Conservation (phyloP, 1,140 invertebrate species). For the Conus ventricosus region DNA sequence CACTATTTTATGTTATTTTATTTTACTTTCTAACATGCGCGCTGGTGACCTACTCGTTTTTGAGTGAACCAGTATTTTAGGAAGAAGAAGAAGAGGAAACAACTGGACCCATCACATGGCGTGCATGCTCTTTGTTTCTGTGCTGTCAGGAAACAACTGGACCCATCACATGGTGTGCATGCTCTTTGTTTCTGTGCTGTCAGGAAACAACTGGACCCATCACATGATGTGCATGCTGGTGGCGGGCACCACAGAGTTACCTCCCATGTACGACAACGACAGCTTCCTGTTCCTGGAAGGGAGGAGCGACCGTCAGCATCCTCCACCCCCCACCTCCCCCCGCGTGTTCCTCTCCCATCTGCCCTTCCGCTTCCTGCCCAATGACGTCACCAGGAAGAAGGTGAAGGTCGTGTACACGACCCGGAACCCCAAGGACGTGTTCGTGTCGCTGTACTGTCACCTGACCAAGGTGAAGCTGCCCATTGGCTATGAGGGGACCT, state of each 20-base stretch:
- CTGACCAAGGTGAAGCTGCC: neutral
- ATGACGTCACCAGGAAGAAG: constrained; percentile 37
- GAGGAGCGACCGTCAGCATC: neutral
- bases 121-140: constrained; percentile 31
- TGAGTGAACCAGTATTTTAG: too few species aligned
- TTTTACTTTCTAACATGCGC: too few species aligned
- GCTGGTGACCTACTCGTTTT: too few species aligned
- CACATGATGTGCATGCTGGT: constrained; percentile 38
- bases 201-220: constrained; percentile 40
- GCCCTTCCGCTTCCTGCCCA: constrained; percentile 41
- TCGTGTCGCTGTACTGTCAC: constrained; percentile 50
- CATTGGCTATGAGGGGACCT: constrained; percentile 14
- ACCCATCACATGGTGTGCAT: constrained; percentile 33
- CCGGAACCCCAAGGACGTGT: constrained; percentile 59
- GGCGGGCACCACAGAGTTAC: constrained; percentile 28
- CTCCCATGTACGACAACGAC: neutral
- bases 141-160: constrained; percentile 37
- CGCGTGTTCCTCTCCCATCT: constrained; percentile 49
- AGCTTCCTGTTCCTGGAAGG: constrained; percentile 21
- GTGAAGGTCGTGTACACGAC: constrained; percentile 49
- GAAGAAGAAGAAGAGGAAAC: too few species aligned
- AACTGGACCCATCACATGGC: constrained; percentile 40
- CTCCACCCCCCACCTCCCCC: constrained; percentile 33
- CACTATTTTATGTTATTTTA: too few species aligned
- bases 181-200: constrained; percentile 12